phyloP scores from a whole-genome alignment of 2,113 vertebrate species.

The Ancistrus triradiatus region DNA sequence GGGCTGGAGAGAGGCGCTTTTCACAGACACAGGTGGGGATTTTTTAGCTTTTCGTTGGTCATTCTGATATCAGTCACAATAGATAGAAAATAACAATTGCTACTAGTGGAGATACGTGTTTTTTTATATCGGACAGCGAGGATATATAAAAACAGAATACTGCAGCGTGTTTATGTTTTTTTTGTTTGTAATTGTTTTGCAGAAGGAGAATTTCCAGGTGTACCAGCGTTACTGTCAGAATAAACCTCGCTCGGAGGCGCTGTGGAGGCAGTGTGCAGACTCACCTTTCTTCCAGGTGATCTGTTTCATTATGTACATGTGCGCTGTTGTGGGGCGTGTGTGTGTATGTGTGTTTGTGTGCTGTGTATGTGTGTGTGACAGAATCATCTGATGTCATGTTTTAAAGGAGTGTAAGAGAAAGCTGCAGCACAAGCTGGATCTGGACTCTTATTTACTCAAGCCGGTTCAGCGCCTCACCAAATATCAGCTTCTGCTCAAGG shows the following conservation, averaged over 20 bases:
- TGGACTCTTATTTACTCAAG: conserved; percentile 96
- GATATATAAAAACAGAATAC: too few species aligned
- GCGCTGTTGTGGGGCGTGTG: too few species aligned
- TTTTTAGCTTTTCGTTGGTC: too few species aligned
- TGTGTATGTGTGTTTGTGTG: not conserved
- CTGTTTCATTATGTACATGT: not conserved
- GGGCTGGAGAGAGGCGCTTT: too few species aligned
- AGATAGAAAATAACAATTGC: too few species aligned
- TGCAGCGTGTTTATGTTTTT: too few species aligned
- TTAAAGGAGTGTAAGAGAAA: conserved; percentile 88
- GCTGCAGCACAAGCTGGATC: conserved; percentile 86
- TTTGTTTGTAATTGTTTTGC: too few species aligned
- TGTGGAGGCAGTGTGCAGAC: conserved; percentile 90
- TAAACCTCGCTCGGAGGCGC: conserved; percentile 85
- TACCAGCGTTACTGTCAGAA: conserved; percentile 97
- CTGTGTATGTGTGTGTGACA: not conserved
- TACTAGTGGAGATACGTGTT: too few species aligned
- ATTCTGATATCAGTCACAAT: too few species aligned
- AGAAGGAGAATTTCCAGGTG: conserved; percentile 93
- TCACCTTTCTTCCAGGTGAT: conserved; percentile 89
- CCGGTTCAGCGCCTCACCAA: conserved; percentile 96
- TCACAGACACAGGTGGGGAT: too few species aligned
- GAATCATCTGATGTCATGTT: not conserved
- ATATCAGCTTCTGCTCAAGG: conserved; percentile 95
- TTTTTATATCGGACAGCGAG: too few species aligned